Evolutionary conservation across 1,140 invertebrate species (phyloP), one percentile per base, ranked within the genome.

Genomic region (Lerema accius): DNA sequence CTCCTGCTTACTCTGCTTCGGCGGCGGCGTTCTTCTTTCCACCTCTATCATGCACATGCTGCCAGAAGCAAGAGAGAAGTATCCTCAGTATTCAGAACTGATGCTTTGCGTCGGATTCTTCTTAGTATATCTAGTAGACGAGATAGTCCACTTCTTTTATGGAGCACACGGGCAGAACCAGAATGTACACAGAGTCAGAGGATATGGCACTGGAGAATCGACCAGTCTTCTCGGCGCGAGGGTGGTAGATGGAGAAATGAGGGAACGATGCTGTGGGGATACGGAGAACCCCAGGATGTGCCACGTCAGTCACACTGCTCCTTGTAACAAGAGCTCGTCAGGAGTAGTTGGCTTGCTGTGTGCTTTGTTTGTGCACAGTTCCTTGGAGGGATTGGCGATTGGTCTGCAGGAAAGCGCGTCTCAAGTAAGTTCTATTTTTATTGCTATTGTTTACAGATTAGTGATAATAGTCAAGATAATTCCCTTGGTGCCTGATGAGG

Each of bases 41-140:
- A 97, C 97, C 0, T 94, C 95, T 14, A 84, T 97, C 32, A 90
- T 96, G 1, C 96, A 98, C 82, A 95, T 98, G 89, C 87, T 98
- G 35, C 96, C 96, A 11, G 97, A 98, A 89, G 94, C 95, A 6
- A 90, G 92, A 58, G 91, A 93, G 49, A 86, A 88, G 48, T 71
- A 94, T 19, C 82, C 92, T 0, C 63, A 92, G 16, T 92, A 93
- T 66, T 93, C 95, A 0, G 96, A 97, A 78, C 77, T 97, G 6
- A 76, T 94, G 0, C 92, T 96, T 28, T 96, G 95, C 67, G 81
- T 91, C 10, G 96, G 96, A 0, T 97, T 97, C 81, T 96, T 97
- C 55, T 66, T 96, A 0, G 93, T 97, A 0, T 97, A 97, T 73
- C 86, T 96, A 10, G 87, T 96, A 6, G 96, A 97, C 76, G 96